Conservation (phyloP, 1,140 invertebrate genomes). For the Drosophila gunungcola region DNA sequence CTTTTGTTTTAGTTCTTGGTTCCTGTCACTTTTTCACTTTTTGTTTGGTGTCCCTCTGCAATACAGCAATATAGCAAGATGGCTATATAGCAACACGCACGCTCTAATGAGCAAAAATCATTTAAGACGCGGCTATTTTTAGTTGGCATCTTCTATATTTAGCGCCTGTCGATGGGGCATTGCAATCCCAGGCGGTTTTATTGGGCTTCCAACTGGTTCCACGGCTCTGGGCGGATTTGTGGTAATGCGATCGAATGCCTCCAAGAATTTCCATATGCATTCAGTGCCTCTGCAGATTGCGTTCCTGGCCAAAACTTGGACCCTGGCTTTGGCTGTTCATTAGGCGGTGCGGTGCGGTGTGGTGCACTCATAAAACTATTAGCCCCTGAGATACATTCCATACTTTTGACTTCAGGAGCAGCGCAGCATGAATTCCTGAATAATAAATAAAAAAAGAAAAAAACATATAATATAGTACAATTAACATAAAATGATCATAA, state of each 20-base stretch:
- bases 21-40: slow-evolving; percentile 51
- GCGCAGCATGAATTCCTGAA: no score
- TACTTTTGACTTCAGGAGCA: no score
- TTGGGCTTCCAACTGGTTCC: slow-evolving; percentile 75
- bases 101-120: slow-evolving; percentile 83
- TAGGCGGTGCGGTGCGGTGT: not conserved
- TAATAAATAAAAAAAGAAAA: no score
- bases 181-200: slow-evolving; percentile 63
- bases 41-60: slow-evolving; percentile 44
- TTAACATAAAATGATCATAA: no score
- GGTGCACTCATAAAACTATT: not conserved
- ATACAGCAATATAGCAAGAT: not conserved
- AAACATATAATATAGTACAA: no score
- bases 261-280: slow-evolving; percentile 59
- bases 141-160: slow-evolving; percentile 78
- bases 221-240: slow-evolving; percentile 43
- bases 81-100: slow-evolving; percentile 64
- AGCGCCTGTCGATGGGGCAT: slow-evolving; percentile 27
- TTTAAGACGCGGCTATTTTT: slow-evolving; percentile 80
- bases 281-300: slow-evolving; percentile 24
- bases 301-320: slow-evolving; percentile 17
- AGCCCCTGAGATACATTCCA: no score
- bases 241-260: slow-evolving; percentile 73
- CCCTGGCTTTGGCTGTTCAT: not conserved
- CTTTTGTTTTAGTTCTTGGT: slow-evolving; percentile 78